Conservation (phyloP, 1,140 invertebrate species). For the Aporrectodea caliginosa region DNA sequence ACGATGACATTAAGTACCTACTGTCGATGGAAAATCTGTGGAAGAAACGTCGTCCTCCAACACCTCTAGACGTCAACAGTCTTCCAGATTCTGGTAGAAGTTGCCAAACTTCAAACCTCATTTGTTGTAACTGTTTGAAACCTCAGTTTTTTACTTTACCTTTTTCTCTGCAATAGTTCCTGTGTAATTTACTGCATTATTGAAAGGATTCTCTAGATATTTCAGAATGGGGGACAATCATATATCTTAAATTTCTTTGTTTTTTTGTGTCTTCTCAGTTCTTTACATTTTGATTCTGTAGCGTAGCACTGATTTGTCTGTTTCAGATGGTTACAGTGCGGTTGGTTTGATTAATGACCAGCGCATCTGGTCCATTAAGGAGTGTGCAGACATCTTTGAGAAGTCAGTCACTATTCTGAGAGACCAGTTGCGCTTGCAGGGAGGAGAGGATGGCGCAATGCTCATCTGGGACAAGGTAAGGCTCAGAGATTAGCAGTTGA, state of each 20-base stretch:
- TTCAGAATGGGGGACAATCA: too few relatives aligned
- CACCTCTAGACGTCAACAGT: conserved; percentile 63
- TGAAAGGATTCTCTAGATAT: too few relatives aligned
- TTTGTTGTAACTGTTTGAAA: too few relatives aligned
- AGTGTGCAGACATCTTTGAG: conserved; percentile 73
- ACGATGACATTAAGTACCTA: conserved; percentile 92
- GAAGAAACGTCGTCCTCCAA: conserved; percentile 78
- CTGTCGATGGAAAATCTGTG: conserved; percentile 92
- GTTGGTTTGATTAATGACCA: conserved; percentile 66
- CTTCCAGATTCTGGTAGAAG: conserved; percentile 39
- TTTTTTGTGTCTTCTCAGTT: too few relatives aligned
- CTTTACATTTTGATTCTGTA: background rate
- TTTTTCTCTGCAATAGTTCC: background rate
- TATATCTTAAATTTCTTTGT: too few relatives aligned
- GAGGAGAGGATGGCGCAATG: conserved; percentile 62
- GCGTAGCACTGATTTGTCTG: conserved; percentile 24
- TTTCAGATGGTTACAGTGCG: conserved; percentile 51
- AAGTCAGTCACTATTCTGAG: conserved; percentile 69
- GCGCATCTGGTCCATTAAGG: conserved; percentile 73
- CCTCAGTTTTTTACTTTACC: background rate
- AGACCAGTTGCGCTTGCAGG: conserved; percentile 51
- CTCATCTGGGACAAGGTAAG: conserved; percentile 87
- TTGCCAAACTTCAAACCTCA: background rate
- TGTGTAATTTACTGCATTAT: too few relatives aligned
- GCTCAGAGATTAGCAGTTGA: too few relatives aligned